A percentile compares a stretch with the other conserved stretches of the same genome.
Conservation (phyloP, 2,888 invertebrate species). For the Patella depressa region DNA sequence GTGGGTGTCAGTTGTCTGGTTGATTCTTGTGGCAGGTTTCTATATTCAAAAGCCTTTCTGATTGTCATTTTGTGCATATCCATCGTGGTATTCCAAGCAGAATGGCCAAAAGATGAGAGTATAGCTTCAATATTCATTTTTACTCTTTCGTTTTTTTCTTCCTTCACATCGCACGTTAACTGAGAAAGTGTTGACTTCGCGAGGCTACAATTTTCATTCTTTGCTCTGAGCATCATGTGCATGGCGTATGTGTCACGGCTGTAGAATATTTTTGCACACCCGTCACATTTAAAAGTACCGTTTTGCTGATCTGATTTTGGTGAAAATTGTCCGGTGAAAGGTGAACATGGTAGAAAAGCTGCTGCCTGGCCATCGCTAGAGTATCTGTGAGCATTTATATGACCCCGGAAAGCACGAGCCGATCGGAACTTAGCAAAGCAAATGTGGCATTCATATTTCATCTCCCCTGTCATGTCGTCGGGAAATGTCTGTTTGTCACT, state of each 20-base stretch:
- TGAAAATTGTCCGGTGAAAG: background rate
- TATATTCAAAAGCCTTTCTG: conserved; percentile 2
- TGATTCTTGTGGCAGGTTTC: background rate
- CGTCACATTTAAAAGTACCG: conserved; percentile 63
- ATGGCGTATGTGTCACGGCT: conserved; percentile 70
- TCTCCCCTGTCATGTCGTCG: background rate
- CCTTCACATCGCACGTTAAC: background rate
- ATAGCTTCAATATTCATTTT: background rate
- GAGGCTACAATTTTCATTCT: conserved; percentile 60
- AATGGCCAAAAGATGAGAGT: background rate
- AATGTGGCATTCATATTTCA: conserved; percentile 38
- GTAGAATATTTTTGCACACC: conserved; percentile 66
- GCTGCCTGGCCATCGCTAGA: background rate
- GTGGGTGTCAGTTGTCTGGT: background rate
- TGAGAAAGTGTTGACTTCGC: background rate
- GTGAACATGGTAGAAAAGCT: background rate
- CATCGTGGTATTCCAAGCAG: conserved; percentile 4
- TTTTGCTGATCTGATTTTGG: background rate
- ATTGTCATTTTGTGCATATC: background rate
- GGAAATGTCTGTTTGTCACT: background rate
- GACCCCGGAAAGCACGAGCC: conserved; percentile 28
- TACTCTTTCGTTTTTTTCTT: conserved; percentile 2
- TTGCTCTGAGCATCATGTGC: conserved; percentile 71
- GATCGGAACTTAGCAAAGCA: conserved; percentile 47
- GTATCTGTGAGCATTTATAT: conserved; percentile 24